A percentile compares a stretch with the other conserved stretches of the same genome.
Evolutionary conservation across 2,888 invertebrate species (phyloP).

Genomic region (Heteromyza rotundicornis): DNA sequence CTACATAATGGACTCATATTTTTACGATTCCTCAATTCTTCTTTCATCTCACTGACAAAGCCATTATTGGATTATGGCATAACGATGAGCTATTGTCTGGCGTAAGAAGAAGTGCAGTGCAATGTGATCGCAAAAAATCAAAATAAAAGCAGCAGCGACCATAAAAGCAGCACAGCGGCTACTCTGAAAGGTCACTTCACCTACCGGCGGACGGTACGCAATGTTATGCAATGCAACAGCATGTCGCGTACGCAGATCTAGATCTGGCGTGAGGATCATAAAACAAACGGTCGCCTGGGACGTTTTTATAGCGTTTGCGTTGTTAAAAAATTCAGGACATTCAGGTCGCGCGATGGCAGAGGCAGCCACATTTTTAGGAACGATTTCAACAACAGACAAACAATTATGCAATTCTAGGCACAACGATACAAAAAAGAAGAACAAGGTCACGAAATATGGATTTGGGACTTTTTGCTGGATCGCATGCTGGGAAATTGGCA

Average conservation of each 20-base stretch:
- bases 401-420: slow-evolving; percentile 38
- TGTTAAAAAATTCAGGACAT: slow-evolving; percentile 45
- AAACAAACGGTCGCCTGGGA: neutral
- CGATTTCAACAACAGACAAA: no score
- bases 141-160: neutral
- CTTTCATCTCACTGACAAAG: neutral
- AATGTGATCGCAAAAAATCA: neutral
- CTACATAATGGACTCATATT: neutral
- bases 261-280: neutral
- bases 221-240: slow-evolving; percentile 51
- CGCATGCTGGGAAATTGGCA: neutral
- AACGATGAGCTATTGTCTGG: neutral
- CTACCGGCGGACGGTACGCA: slow-evolving; percentile 33
- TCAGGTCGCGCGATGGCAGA: no score
- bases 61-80: slow-evolving; percentile 22
- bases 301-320: slow-evolving; percentile 37
- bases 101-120: neutral
- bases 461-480: neutral
- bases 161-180: neutral
- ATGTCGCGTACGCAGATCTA: slow-evolving; percentile 16
- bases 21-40: slow-evolving; percentile 7
- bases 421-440: slow-evolving; percentile 19
- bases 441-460: slow-evolving; percentile 31
- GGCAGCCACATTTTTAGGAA: no score
- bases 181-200: neutral